Conservation (phyloP, 2,888 invertebrate species). For the Hydrotaea diabolus region DNA sequence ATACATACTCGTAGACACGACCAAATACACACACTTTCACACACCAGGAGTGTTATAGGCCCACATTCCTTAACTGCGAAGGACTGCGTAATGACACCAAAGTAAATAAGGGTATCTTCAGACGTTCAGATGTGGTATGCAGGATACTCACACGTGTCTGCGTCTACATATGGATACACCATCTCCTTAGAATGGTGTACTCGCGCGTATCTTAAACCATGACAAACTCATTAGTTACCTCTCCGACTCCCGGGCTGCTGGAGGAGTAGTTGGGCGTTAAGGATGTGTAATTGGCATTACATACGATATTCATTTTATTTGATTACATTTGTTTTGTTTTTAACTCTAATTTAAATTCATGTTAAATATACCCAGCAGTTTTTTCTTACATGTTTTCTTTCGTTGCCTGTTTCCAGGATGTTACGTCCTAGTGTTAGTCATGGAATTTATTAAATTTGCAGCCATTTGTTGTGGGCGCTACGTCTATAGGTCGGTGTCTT, state of each 20-base stretch:
- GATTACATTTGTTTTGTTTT: conserved; percentile 13
- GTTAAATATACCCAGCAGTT: neutral
- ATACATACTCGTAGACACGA: neutral
- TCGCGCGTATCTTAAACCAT: neutral
- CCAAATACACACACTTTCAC: neutral
- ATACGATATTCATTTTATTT: neutral
- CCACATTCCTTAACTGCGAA: neutral
- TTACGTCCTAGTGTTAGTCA: neutral
- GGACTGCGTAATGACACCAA: neutral
- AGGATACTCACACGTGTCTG: too few relatives aligned
- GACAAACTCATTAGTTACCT: conserved; percentile 15
- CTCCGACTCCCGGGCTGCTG: neutral
- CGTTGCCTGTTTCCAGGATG: neutral
- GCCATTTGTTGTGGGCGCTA: neutral
- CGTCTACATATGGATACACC: too few relatives aligned
- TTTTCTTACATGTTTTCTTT: conserved; percentile 8
- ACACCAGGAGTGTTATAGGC: neutral
- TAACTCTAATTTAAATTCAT: conserved; percentile 44
- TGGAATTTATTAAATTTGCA: neutral
- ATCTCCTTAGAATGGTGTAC: too few relatives aligned
- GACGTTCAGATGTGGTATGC: neutral
- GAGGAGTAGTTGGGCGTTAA: neutral
- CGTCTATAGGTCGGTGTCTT: neutral
- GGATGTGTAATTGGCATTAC: conserved; percentile 7
- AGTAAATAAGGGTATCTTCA: conserved; percentile 13